phyloP scores from a whole-genome alignment of 37 sponge, comb jelly and placozoan species.

The Halisarca cf. caerulea region DNA sequence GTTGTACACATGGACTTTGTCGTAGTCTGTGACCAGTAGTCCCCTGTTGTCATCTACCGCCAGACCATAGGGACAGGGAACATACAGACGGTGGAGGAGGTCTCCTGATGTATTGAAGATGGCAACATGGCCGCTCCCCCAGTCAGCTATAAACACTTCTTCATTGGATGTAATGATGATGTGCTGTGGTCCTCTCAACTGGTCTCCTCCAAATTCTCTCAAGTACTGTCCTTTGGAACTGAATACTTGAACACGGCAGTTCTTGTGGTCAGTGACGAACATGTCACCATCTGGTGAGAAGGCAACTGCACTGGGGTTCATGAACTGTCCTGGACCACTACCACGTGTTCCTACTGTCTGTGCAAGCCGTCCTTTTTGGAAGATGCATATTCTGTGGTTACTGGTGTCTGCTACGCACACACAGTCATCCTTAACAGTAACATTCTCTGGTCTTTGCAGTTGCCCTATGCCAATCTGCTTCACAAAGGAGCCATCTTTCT shows the following conservation, averaged over 20 bases:
- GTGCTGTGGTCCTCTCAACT: not conserved
- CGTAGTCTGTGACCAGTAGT: no score
- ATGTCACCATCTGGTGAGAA: not conserved
- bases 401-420: not conserved
- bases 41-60: no score
- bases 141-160: not conserved
- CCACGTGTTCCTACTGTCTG: not conserved
- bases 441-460: no score
- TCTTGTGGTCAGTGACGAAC: not conserved
- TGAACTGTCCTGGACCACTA: constrained; percentile 13
- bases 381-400: not conserved
- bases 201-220: not conserved
- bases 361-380: not conserved
- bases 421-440: no score
- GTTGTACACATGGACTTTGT: no score
- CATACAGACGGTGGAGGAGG: no score
- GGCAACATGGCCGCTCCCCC: not conserved
- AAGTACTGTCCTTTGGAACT: not conserved
- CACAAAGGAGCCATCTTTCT: no score
- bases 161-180: not conserved
- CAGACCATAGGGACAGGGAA: no score
- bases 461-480: no score
- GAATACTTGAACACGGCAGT: not conserved
- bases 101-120: not conserved
- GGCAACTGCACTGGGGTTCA: not conserved